Conservation (phyloP, 2,888 invertebrate species). For the Ramazzottius varieornatus region DNA sequence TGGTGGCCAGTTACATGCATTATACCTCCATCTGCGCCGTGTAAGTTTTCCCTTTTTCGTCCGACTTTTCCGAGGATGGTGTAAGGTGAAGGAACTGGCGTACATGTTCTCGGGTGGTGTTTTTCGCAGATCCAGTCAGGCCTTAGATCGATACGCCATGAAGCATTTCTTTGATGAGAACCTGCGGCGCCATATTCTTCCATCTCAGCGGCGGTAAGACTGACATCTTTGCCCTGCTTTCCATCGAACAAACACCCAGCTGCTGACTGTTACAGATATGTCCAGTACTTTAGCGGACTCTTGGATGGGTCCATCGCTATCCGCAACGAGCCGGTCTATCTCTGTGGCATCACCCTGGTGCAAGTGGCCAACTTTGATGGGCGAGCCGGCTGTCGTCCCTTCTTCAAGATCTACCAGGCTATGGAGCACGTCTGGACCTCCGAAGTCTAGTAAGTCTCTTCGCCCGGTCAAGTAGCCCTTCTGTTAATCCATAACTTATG, state of each 20-base stretch:
- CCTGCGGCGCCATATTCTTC: constrained; percentile 39
- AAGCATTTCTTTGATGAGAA: constrained; percentile 59
- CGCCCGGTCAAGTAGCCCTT: too few species aligned
- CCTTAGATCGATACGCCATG: constrained; percentile 75
- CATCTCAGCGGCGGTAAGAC: constrained; percentile 42
- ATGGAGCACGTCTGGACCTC: constrained; percentile 66
- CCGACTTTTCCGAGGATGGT: neutral
- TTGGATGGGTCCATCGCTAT: constrained; percentile 63
- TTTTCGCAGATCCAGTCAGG: constrained; percentile 29
- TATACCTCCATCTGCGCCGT: constrained; percentile 67
- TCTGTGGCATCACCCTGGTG: constrained; percentile 57
- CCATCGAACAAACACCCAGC: neutral
- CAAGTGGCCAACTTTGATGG: constrained; percentile 46
- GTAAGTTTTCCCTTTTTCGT: constrained; percentile 10
- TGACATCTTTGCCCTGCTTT: neutral
- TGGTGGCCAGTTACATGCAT: constrained; percentile 74
- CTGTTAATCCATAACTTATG: too few species aligned
- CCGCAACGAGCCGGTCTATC: constrained; percentile 55
- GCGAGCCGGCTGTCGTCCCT: constrained; percentile 25
- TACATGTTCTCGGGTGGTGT: neutral
- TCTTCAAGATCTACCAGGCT: constrained; percentile 52
- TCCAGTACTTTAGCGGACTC: constrained; percentile 67
- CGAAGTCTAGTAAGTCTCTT: constrained; percentile 34
- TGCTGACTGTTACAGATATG: constrained; percentile 36
- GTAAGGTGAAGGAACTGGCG: too few species aligned